These are phyloP conservation scores for Xestobium rufovillosum DNA, from an alignment of 2,888 invertebrate species.

Conservation along the genomic window DNA sequence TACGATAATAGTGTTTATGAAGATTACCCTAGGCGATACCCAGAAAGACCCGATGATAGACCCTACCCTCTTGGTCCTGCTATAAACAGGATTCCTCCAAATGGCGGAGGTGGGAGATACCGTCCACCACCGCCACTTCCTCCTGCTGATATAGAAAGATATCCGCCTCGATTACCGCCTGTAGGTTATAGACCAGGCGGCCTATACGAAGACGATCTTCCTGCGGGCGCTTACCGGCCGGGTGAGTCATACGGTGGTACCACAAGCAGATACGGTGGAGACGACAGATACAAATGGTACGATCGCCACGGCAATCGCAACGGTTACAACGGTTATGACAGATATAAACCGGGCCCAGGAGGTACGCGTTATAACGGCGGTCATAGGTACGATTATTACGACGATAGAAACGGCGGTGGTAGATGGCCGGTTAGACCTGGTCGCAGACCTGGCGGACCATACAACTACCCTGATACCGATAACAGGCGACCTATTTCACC, in stretches of 20 bases:
- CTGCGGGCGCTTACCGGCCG: constrained; percentile 27
- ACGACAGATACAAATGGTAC: constrained; percentile 18
- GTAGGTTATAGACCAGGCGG: constrained; percentile 41
- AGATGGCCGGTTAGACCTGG: constrained; percentile 30
- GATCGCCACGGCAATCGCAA: constrained; percentile 22
- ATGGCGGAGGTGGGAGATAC: constrained; percentile 35
- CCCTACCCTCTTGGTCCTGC: too few species aligned
- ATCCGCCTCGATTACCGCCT: constrained; percentile 30
- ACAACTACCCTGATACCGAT: constrained; percentile 19
- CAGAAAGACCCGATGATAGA: too few species aligned
- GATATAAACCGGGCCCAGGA: constrained; percentile 25
- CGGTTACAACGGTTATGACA: constrained; percentile 28
- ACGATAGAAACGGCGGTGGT: constrained; percentile 36
- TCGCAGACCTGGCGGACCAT: constrained; percentile 18
- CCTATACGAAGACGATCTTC: constrained; percentile 29
- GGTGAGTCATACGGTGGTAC: constrained; percentile 23
- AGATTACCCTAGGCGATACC: too few species aligned
- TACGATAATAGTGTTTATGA: too few species aligned
- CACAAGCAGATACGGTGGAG: constrained; percentile 23
- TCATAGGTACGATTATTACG: constrained; percentile 28
- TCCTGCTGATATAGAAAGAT: too few species aligned
- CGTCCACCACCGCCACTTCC: too few species aligned
- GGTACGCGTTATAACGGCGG: constrained; percentile 29
- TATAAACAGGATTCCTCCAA: constrained; percentile 30
- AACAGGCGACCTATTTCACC: constrained; percentile 35